Percentiles rank a stretch among this genome's conserved stretches.
Evolutionary conservation across 1,140 invertebrate species (phyloP).

Genomic region (Leptopilina clavipes): DNA sequence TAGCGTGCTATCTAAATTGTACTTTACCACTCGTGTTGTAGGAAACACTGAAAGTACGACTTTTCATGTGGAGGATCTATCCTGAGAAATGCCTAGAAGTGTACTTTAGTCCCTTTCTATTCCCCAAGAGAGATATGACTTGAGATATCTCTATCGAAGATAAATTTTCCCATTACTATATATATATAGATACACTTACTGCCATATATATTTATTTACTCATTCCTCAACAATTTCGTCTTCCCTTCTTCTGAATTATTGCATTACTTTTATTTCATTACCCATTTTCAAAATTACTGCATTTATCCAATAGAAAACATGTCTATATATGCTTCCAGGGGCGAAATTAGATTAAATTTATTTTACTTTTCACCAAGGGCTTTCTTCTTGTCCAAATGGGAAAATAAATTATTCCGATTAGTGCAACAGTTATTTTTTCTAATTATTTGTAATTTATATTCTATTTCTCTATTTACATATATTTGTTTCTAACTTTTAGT

Average conservation of each 20-base stretch:
- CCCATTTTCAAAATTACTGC: not conserved
- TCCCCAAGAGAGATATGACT: slow-evolving; percentile 26
- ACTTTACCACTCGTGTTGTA: slow-evolving; percentile 29
- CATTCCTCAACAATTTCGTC: not conserved
- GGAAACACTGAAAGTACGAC: slow-evolving; percentile 28
- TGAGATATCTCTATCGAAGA: slow-evolving; percentile 29
- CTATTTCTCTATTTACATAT: too few relatives aligned
- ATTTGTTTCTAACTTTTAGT: too few relatives aligned
- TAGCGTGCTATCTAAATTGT: slow-evolving; percentile 33
- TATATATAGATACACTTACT: not conserved
- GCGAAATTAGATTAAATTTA: too few relatives aligned
- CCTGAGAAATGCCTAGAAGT: slow-evolving; percentile 32
- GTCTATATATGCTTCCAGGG: too few relatives aligned
- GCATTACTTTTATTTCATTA: not conserved
- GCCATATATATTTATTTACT: not conserved
- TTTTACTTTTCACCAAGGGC: too few relatives aligned
- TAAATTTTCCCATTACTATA: slow-evolving; percentile 12
- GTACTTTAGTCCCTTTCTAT: slow-evolving; percentile 31
- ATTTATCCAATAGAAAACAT: not conserved
- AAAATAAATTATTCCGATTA: too few relatives aligned
- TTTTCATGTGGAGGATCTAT: slow-evolving; percentile 35
- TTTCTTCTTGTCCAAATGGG: too few relatives aligned
- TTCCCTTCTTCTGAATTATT: not conserved
- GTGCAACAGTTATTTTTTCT: too few relatives aligned
- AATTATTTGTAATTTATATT: too few relatives aligned